A percentile compares a stretch with the other conserved stretches of the same genome.
Evolutionary conservation across 2,888 invertebrate species (phyloP).

Genomic region (Drosophila mimica): DNA sequence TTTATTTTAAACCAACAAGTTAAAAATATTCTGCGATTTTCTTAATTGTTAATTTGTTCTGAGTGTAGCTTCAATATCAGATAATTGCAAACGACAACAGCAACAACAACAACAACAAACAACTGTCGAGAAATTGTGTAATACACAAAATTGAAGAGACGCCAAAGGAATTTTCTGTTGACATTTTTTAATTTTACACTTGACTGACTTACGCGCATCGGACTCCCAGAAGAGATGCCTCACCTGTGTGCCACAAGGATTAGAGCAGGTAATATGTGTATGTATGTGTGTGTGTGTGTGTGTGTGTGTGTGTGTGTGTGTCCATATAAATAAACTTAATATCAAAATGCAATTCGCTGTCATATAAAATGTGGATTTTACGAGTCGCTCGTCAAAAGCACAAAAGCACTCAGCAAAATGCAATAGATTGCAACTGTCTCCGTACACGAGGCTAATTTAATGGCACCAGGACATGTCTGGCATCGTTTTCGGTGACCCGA

Average conservation of each 20-base stretch:
- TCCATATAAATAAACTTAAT: conserved; percentile 39
- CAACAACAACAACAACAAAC: conserved; percentile 1
- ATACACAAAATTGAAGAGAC: conserved; percentile 67
- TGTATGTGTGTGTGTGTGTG: too few species aligned
- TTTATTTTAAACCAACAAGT: neutral
- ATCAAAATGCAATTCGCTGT: conserved; percentile 34
- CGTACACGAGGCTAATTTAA: neutral
- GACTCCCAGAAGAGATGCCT: conserved; percentile 8
- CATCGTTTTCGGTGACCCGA: neutral
- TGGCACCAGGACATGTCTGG: neutral
- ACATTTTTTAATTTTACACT: conserved; percentile 83
- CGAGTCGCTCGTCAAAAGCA: conserved; percentile 19
- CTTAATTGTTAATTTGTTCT: neutral
- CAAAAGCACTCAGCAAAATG: conserved; percentile 29
- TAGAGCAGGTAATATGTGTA: too few species aligned
- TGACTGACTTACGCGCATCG: conserved; percentile 69
- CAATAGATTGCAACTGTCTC: conserved; percentile 14
- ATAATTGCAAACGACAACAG: conserved; percentile 44
- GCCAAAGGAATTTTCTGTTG: conserved; percentile 78
- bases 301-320: neutral
- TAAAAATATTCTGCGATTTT: neutral
- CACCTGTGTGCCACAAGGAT: too few species aligned
- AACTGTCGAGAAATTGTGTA: conserved; percentile 34
- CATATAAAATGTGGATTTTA: conserved; percentile 30
- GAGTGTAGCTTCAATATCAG: conserved; percentile 24